phyloP scores from a whole-genome alignment of 2,113 vertebrate genomes.

The Scortum barcoo region DNA sequence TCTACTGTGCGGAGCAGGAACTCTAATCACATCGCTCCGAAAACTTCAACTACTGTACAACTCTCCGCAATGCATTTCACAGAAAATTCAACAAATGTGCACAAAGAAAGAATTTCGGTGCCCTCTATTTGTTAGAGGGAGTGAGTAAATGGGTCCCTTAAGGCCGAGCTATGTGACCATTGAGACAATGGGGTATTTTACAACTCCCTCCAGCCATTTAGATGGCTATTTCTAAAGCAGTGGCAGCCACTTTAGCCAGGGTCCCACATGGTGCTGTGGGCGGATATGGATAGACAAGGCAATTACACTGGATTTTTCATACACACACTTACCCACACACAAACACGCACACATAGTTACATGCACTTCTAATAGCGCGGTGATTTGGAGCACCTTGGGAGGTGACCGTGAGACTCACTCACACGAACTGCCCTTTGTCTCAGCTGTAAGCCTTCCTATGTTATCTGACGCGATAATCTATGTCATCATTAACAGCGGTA shows the following conservation, averaged over 20 bases:
- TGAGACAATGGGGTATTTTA: slow-evolving; percentile 80
- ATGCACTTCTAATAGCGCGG: slow-evolving; percentile 56
- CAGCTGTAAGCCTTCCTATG: slow-evolving; percentile 66
- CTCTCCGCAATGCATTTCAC: slow-evolving; percentile 30
- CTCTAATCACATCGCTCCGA: slow-evolving; percentile 50
- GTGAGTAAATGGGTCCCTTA: slow-evolving; percentile 75
- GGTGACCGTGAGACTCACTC: slow-evolving; percentile 34
- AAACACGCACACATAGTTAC: slow-evolving; percentile 36
- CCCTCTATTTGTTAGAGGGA: slow-evolving; percentile 71
- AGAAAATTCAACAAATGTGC: slow-evolving; percentile 64
- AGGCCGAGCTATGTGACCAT: slow-evolving; percentile 67
- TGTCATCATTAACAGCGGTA: slow-evolving; percentile 78
- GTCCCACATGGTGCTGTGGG: slow-evolving; percentile 78
- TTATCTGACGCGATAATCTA: slow-evolving; percentile 75
- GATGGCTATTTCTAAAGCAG: slow-evolving; percentile 76
- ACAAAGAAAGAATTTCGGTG: slow-evolving; percentile 62
- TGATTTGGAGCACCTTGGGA: slow-evolving; percentile 62
- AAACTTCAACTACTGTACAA: slow-evolving; percentile 40
- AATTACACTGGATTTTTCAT: slow-evolving; percentile 76
- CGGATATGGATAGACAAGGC: slow-evolving; percentile 77
- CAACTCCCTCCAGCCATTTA: slow-evolving; percentile 77
- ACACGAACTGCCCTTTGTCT: slow-evolving; percentile 47
- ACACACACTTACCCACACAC: slow-evolving; percentile 33
- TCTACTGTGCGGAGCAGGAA: slow-evolving; percentile 50
- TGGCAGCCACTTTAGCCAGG: slow-evolving; percentile 74